A percentile compares a stretch with the other conserved stretches of the same genome.
Conservation (phyloP, 2,797 vertebrate genomes). For the Falco peregrinus region DNA sequence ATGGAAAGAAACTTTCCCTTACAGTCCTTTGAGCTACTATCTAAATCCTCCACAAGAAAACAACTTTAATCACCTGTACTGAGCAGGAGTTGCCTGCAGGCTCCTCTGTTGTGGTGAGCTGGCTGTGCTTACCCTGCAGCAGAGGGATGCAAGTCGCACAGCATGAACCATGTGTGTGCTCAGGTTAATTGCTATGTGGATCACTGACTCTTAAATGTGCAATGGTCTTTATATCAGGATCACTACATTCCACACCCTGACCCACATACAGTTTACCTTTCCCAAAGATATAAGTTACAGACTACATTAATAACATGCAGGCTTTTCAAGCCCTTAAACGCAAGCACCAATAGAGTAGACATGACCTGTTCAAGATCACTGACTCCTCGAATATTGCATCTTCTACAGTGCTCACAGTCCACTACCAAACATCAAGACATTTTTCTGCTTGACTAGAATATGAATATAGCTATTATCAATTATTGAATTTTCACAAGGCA, state of each 20-base stretch:
- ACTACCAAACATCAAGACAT: background rate
- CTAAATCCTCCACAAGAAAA: background rate
- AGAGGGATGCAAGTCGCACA: background rate
- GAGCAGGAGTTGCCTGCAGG: background rate
- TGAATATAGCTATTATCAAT: background rate
- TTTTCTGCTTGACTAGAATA: background rate
- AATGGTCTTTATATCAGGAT: background rate
- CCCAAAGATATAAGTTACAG: background rate
- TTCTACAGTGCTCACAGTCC: background rate
- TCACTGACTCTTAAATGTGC: background rate
- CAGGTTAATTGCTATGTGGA: too few relatives aligned
- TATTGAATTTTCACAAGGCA: background rate
- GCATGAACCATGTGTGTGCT: fast-evolving
- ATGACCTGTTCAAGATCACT: background rate
- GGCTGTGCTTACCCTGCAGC: background rate
- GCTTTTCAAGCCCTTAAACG: background rate
- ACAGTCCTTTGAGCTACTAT: background rate
- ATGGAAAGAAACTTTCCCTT: background rate
- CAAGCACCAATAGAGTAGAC: background rate
- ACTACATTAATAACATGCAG: background rate
- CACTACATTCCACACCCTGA: background rate
- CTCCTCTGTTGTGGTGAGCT: background rate
- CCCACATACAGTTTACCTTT: background rate
- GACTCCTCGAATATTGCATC: fast-evolving
- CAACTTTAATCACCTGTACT: fast-evolving